Percentiles rank a stretch among this genome's conserved stretches.
phyloP scores from a whole-genome alignment of 2,888 invertebrate species.

The Mythimna ferrago region DNA sequence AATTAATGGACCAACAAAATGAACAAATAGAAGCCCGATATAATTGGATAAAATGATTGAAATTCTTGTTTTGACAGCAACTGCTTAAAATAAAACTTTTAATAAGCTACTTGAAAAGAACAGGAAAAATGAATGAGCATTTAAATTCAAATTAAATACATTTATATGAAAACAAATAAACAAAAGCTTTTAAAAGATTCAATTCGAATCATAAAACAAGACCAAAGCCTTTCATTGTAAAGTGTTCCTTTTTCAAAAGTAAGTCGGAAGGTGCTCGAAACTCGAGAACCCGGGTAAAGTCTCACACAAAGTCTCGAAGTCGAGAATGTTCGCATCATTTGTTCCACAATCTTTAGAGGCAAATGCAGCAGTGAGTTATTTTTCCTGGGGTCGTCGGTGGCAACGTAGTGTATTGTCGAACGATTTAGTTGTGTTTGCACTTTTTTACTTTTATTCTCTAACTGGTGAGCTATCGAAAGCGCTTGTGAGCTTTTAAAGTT shows the following conservation, averaged over 20 bases:
- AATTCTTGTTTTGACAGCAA: background rate
- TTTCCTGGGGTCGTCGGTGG: slow-evolving; percentile 32
- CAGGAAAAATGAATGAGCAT: background rate
- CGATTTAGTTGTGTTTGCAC: slow-evolving; percentile 38
- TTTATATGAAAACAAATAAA: slow-evolving; percentile 5
- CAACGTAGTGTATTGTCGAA: slow-evolving; percentile 42
- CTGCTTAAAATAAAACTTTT: background rate
- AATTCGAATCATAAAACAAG: slow-evolving; percentile 34
- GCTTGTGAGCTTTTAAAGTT: background rate
- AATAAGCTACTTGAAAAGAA: background rate
- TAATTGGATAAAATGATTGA: background rate
- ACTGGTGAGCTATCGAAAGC: slow-evolving; percentile 6
- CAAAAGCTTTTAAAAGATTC: slow-evolving; percentile 21
- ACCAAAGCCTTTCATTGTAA: slow-evolving; percentile 33
- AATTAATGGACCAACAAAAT: background rate
- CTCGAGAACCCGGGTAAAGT: slow-evolving; percentile 47
- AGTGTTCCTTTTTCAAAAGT: slow-evolving; percentile 54
- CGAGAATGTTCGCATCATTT: slow-evolving; percentile 59
- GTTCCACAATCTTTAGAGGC: slow-evolving; percentile 60
- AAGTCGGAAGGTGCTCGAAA: slow-evolving; percentile 49
- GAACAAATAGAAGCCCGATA: background rate
- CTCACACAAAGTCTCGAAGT: slow-evolving; percentile 51
- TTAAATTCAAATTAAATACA: background rate
- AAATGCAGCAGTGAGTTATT: slow-evolving; percentile 63
- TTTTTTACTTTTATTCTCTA: slow-evolving; percentile 13